Conservation (phyloP, 2,113 vertebrate genomes). For the Gracilinanus agilis region DNA sequence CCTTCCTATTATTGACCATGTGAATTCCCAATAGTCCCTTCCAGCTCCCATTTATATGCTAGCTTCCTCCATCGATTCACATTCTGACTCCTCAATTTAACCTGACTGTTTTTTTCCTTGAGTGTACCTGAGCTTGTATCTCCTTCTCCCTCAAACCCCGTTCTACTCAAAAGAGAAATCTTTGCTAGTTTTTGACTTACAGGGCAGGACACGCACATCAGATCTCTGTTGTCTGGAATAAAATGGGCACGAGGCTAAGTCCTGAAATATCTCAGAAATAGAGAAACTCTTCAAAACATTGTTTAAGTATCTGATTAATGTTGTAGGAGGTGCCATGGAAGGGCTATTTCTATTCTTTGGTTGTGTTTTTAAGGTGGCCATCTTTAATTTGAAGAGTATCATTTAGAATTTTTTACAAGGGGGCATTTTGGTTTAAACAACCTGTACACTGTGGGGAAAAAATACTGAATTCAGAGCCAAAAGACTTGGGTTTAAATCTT, state of each 20-base stretch:
- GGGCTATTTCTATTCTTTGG: not conserved
- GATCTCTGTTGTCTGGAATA: not conserved
- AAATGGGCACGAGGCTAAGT: not conserved
- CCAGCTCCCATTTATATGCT: too few species aligned
- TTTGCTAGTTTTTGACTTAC: not conserved
- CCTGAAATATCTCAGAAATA: not conserved
- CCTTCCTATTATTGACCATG: not conserved
- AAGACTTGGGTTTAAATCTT: not conserved
- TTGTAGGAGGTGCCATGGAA: not conserved
- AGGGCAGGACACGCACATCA: not conserved
- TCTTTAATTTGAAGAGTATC: not conserved
- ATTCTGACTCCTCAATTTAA: not conserved
- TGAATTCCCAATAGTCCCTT: not conserved
- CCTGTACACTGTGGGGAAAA: not conserved
- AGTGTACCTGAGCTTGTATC: not conserved
- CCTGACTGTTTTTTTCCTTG: not conserved
- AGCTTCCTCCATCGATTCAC: not conserved
- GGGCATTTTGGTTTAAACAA: not conserved
- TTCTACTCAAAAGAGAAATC: not conserved
- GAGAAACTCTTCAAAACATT: not conserved
- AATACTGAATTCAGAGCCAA: not conserved
- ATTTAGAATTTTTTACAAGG: not conserved
- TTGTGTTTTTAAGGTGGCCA: not conserved
- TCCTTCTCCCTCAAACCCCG: not conserved
- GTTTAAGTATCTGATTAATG: not conserved